phyloP scores from a whole-genome alignment of 2,888 invertebrate genomes.

The Stenichneumon culpator region DNA sequence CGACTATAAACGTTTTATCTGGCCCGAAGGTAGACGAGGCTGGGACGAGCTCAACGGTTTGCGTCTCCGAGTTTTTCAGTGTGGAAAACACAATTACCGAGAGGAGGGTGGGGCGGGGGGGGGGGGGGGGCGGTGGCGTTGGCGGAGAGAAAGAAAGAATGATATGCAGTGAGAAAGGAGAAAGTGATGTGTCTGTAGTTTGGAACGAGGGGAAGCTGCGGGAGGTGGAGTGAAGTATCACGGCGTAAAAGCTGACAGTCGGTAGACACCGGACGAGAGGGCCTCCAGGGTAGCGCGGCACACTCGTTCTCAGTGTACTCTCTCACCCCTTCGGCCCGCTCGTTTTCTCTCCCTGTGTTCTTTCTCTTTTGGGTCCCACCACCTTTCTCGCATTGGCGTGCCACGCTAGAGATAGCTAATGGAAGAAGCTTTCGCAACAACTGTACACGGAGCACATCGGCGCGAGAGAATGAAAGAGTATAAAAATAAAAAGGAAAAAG shows the following conservation, averaged over 20 bases:
- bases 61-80: constrained; percentile 69
- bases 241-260: constrained; percentile 75
- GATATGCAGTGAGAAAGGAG: constrained; percentile 23
- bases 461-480: constrained; percentile 15
- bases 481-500: not conserved
- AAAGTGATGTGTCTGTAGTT: constrained; percentile 5
- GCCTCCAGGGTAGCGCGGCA: constrained; percentile 34
- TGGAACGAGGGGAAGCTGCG: not conserved
- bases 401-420: constrained; percentile 45
- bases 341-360: constrained; percentile 30
- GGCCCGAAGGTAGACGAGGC: constrained; percentile 61
- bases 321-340: constrained; percentile 56
- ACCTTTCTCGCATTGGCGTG: constrained; percentile 38
- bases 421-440: constrained; percentile 63
- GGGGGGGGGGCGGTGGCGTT: constrained; percentile 10
- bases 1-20: constrained; percentile 77
- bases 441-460: constrained; percentile 31
- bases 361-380: constrained; percentile 19
- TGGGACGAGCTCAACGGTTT: constrained; percentile 48
- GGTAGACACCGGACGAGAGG: constrained; percentile 44
- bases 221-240: constrained; percentile 33
- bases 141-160: constrained; percentile 42
- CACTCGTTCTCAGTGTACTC: constrained; percentile 39
- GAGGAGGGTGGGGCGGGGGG: constrained; percentile 22
- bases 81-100: constrained; percentile 79